phyloP scores from a whole-genome alignment of 2,797 vertebrate genomes.

The Neosalanx taihuensis region DNA sequence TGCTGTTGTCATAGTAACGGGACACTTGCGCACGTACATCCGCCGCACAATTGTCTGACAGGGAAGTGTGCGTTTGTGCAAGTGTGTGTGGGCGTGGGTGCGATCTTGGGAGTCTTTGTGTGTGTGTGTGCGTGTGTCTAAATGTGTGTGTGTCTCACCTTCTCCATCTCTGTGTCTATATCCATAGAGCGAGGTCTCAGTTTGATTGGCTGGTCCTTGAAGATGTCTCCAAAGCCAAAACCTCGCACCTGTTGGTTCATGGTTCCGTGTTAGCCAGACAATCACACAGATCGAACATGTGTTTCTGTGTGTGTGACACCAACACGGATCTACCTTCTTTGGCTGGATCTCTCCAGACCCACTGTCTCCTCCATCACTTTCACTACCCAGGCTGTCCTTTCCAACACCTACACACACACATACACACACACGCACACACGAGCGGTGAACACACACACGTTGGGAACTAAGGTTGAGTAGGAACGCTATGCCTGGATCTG shows the following conservation, averaged over 20 bases:
- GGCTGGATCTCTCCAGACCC: conserved; percentile 89
- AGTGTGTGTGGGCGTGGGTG: neutral
- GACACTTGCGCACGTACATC: neutral
- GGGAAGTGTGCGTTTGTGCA: neutral
- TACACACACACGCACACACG: conserved; percentile 20
- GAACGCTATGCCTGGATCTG: neutral
- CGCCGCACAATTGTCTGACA: too few species aligned
- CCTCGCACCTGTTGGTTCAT: conserved; percentile 68
- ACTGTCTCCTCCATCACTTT: conserved; percentile 91
- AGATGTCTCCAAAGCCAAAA: conserved; percentile 96
- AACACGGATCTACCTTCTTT: conserved; percentile 80
- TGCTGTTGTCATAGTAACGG: conserved; percentile 26
- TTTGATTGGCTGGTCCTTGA: conserved; percentile 95
- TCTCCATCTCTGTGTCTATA: conserved; percentile 85
- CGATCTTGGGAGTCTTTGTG: neutral
- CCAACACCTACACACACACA: conserved; percentile 70
- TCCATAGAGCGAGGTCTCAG: conserved; percentile 92
- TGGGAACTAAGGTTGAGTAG: neutral
- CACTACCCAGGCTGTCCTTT: conserved; percentile 91
- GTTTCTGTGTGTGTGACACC: neutral
- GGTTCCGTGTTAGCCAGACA: neutral
- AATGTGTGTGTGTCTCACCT: conserved; percentile 52
- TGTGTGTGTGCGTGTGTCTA: conserved; percentile 2
- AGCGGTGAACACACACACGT: conserved; percentile 17
- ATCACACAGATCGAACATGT: neutral